Evolutionary conservation across 2,797 vertebrate species (phyloP).

Genomic region (Malurus leucopterus): DNA sequence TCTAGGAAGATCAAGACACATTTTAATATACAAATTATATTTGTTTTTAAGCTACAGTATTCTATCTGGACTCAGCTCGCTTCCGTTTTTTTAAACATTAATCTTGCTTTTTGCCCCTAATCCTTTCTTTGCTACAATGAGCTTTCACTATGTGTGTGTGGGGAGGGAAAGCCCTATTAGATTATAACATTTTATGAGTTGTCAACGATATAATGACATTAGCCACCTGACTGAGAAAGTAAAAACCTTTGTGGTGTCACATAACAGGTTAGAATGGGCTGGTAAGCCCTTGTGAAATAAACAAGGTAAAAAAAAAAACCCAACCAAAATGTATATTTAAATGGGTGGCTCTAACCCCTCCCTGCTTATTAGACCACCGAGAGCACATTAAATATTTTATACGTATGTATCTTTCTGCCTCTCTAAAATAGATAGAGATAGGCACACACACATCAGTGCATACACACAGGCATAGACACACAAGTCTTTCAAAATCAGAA

Average conservation of each 20-base stretch:
- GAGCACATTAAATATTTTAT: conserved; percentile 58
- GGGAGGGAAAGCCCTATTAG: conserved; percentile 48
- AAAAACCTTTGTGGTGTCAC: conserved; percentile 66
- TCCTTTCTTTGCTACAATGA: conserved; percentile 38
- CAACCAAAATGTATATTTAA: conserved; percentile 21
- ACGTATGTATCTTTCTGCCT: neutral
- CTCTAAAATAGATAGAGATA: conserved; percentile 48
- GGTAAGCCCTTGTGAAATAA: conserved; percentile 65
- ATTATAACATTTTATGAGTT: conserved; percentile 72
- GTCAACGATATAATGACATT: conserved; percentile 70
- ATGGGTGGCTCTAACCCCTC: conserved; percentile 44
- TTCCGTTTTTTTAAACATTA: conserved; percentile 35
- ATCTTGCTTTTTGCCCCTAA: conserved; percentile 40
- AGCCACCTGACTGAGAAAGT: conserved; percentile 66
- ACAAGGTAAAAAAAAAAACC: conserved; percentile 26
- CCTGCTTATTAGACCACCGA: conserved; percentile 65
- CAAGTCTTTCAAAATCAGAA: conserved; percentile 74
- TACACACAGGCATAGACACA: conserved; percentile 4
- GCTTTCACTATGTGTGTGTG: conserved; percentile 16
- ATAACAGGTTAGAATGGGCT: conserved; percentile 60
- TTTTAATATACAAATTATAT: conserved; percentile 45
- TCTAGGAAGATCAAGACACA: neutral
- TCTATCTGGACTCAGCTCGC: conserved; percentile 14
- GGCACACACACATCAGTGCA: neutral
- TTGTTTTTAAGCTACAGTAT: conserved; percentile 26